Evolutionary conservation across 1,140 invertebrate species (phyloP).

Genomic region (Venturia canescens): DNA sequence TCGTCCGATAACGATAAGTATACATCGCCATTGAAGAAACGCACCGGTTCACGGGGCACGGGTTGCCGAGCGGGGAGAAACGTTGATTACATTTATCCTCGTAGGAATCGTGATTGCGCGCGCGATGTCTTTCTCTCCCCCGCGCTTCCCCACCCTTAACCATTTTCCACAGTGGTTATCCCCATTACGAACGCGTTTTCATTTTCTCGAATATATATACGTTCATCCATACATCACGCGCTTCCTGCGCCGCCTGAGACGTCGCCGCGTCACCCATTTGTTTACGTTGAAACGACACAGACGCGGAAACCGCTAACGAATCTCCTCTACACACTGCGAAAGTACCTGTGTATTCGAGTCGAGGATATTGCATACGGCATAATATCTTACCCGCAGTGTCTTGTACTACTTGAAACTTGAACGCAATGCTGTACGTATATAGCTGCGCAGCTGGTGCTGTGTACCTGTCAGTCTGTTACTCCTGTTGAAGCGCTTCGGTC

Average conservation of each 20-base stretch:
- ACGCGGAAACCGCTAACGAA: conserved; percentile 23
- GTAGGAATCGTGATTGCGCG: background rate
- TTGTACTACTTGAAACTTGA: conserved; percentile 15
- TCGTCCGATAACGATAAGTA: conserved; percentile 11
- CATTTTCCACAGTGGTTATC: background rate
- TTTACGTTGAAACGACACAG: background rate
- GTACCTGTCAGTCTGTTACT: background rate
- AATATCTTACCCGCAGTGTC: background rate
- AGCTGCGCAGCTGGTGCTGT: background rate
- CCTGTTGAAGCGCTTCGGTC: background rate
- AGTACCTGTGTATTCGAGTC: background rate
- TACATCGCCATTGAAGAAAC: background rate
- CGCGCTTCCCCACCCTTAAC: background rate
- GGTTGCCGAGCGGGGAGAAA: background rate
- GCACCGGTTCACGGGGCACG: background rate
- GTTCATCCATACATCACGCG: background rate
- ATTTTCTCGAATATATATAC: background rate
- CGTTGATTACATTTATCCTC: conserved; percentile 33
- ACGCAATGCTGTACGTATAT: background rate
- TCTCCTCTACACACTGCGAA: background rate
- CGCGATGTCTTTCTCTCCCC: background rate
- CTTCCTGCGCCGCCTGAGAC: background rate
- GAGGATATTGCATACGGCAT: background rate
- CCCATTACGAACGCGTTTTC: background rate
- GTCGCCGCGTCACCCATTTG: background rate